phyloP scores from a whole-genome alignment of 1,140 invertebrate genomes.

The Hyposmocoma kahamanoa region DNA sequence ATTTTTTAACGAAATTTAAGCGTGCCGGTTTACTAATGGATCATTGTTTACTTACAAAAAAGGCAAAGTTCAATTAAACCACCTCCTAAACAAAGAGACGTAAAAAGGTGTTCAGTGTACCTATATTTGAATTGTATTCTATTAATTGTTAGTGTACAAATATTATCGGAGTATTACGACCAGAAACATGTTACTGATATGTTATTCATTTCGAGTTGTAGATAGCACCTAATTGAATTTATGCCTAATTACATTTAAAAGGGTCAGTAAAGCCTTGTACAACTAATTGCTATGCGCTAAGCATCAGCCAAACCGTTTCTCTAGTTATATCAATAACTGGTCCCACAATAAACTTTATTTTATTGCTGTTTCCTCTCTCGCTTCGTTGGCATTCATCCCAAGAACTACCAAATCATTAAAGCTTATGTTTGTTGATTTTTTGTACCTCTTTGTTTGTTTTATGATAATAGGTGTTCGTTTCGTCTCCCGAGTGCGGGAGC shows the following conservation, averaged over 20 bases:
- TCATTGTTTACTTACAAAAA: background rate
- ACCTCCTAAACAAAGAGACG: no score
- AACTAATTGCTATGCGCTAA: constrained; percentile 24
- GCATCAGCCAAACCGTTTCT: constrained; percentile 12
- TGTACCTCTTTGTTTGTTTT: constrained; percentile 63
- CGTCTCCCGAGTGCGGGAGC: constrained; percentile 40
- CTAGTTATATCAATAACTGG: constrained; percentile 30
- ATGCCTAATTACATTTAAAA: no score
- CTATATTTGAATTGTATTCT: no score
- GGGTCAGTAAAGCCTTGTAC: constrained; percentile 15
- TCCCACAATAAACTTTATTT: constrained; percentile 53
- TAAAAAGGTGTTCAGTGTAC: no score
- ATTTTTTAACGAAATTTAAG: constrained; percentile 2
- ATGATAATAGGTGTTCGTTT: constrained; percentile 70
- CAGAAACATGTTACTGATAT: no score
- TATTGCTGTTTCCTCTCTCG: constrained; percentile 54
- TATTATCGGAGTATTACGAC: no score
- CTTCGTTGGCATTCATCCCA: constrained; percentile 60
- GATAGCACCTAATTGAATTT: no score
- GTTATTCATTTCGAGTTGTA: no score
- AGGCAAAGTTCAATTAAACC: background rate
- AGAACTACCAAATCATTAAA: constrained; percentile 64
- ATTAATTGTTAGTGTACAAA: no score
- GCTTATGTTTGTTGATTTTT: constrained; percentile 64
- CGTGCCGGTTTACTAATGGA: constrained; percentile 1